These are phyloP conservation scores for Eulemur coronatus DNA, from an alignment of 2,797 vertebrate species.

Conservation along the genomic window DNA sequence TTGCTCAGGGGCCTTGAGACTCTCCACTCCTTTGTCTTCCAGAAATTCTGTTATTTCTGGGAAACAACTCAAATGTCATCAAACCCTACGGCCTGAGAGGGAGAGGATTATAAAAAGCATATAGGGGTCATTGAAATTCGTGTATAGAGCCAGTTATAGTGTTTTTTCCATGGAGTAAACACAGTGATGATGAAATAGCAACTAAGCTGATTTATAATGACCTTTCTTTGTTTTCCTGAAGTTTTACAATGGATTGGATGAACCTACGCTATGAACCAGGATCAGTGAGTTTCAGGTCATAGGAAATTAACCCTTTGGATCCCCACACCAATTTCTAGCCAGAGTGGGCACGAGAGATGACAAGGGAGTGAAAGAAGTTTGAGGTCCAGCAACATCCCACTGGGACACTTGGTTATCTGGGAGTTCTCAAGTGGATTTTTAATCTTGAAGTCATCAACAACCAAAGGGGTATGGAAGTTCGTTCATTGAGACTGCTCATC, in stretches of 20 bases:
- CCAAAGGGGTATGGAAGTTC: background rate
- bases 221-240: background rate
- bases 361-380: background rate
- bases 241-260: background rate
- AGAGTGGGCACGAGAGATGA: background rate
- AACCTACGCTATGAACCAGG: background rate
- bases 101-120: background rate
- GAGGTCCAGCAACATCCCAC: background rate
- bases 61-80: background rate
- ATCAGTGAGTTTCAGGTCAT: background rate
- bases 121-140: background rate
- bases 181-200: background rate
- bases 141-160: background rate
- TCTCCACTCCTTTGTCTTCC: background rate
- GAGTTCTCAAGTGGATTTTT: background rate
- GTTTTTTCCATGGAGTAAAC: background rate
- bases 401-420: background rate
- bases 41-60: background rate
- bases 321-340: background rate
- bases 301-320: background rate
- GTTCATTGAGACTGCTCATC: rapidly evolving
- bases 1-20: background rate
- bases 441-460: background rate
- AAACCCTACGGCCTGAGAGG: background rate
- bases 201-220: background rate